Base-by-base conservation (phyloP, 2,113 vertebrate genomes). In the Phoenicopterus ruber region DNA sequence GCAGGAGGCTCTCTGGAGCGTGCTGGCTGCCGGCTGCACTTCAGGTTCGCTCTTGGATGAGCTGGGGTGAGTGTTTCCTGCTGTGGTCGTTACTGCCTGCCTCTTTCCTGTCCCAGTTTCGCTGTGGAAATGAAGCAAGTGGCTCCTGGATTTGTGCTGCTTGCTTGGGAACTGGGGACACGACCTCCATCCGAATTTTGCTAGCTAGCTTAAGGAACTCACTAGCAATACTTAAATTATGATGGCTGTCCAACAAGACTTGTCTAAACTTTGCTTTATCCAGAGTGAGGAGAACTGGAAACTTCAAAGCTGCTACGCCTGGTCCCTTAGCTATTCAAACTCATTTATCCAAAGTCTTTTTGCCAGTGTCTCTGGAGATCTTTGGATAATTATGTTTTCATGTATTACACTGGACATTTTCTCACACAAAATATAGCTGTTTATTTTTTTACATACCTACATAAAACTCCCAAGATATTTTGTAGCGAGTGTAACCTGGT, bases 261-360 rank as follows among this genome's bases (percentile, higher is more conserved):
- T 2, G 1, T 52, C 77, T 89, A 44, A 91, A 76, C 46, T 88
- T 90, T 52, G 28, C 28, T 18, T 90, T 92, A 78, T 38, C 63
- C 55, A 8, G 24, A 71, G 55, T 25, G 29, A 84, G 63, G 29
- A 84, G 63, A 81, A 63, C 32, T 67, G 76, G 76, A 67, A 93
- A 88, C 72, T 95, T 94, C 90, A 92, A 84, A 96, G 76, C 82
- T 71, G n/a, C 62, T 90, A 3, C 66, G 62, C 50, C 20, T 86
- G 49, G 29, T 90, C 62, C 80, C 86, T 88, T n/a, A 88, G 63
- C 90, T 94, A 67, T 74, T 83, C 82, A 86, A 63, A 93, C 38
- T 83, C 76, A 70, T 82, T 91, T 89, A 77, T 77, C 61, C 62
- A 28, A 90, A 96, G 66, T 70, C 65, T 93, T 93, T 91, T 76